Conservation (phyloP, 2,797 vertebrate species). For the Aphelocoma californica region DNA sequence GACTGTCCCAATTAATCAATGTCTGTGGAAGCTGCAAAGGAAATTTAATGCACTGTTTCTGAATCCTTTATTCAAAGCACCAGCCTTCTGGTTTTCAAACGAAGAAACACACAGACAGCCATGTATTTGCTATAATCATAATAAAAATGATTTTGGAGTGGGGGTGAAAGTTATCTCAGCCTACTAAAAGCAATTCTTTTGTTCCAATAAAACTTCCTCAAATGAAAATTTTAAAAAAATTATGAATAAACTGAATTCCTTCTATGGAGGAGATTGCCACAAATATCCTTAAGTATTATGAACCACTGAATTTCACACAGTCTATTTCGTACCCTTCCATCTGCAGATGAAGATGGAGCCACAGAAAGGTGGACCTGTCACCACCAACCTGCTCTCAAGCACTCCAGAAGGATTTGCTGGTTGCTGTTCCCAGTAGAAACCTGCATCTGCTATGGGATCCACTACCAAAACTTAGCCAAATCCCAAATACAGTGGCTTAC, state of each 20-base stretch:
- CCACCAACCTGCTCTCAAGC: neutral
- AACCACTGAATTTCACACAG: neutral
- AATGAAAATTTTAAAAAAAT: neutral
- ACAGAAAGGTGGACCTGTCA: neutral
- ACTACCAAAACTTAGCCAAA: neutral
- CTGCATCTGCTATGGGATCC: neutral
- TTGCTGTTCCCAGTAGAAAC: neutral
- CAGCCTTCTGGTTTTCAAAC: conserved; percentile 19
- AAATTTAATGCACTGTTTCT: conserved; percentile 29
- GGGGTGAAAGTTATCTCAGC: neutral
- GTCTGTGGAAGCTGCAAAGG: conserved; percentile 60
- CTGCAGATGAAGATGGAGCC: neutral
- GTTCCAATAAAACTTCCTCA: neutral
- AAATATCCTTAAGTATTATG: neutral
- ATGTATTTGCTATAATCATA: neutral
- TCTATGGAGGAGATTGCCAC: neutral
- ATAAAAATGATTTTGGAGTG: neutral
- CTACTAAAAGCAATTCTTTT: neutral
- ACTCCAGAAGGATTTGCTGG: neutral
- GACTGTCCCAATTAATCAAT: conserved; percentile 75
- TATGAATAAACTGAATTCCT: neutral
- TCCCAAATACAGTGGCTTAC: neutral
- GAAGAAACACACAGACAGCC: conserved; percentile 16
- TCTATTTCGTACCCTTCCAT: neutral
- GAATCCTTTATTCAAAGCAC: conserved; percentile 46